phyloP scores from a whole-genome alignment of 2,888 invertebrate genomes.

The Agrochola lychnidis region DNA sequence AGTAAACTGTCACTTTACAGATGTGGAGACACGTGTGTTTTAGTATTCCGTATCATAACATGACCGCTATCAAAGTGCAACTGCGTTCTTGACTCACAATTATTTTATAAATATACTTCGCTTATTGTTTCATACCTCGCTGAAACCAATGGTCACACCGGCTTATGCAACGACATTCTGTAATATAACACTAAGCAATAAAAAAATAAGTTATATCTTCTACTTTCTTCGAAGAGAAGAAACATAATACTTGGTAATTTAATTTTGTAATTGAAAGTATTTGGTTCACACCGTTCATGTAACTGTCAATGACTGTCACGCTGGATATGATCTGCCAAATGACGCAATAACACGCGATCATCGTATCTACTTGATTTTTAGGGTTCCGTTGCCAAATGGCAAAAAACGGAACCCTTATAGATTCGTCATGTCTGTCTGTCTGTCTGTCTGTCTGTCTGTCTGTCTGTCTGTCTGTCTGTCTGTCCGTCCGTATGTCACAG shows the following conservation, averaged over 20 bases:
- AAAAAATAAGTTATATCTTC: not conserved
- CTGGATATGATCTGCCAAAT: constrained; percentile 16
- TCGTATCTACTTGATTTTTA: not conserved
- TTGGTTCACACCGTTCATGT: constrained; percentile 21
- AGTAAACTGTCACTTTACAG: not conserved
- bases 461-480: too few relatives aligned
- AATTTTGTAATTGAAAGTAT: constrained; percentile 24
- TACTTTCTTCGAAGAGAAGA: constrained; percentile 26
- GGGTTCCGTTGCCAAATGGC: too few relatives aligned
- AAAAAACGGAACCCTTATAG: too few relatives aligned
- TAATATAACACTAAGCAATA: constrained; percentile 10
- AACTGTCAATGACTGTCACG: not conserved
- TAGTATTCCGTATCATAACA: constrained; percentile 34
- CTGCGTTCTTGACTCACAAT: constrained; percentile 33
- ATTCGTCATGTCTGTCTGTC: too few relatives aligned
- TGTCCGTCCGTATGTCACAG: too few relatives aligned
- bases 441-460: too few relatives aligned
- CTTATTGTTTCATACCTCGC: constrained; percentile 37
- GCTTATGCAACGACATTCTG: constrained; percentile 36
- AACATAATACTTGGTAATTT: constrained; percentile 2
- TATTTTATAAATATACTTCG: constrained; percentile 58
- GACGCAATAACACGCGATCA: constrained; percentile 4
- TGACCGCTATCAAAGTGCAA: not conserved
- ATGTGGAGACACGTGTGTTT: constrained; percentile 4
- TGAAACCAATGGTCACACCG: constrained; percentile 26